Conservation (phyloP, 2,888 invertebrate genomes). For the Oligia fasciuncula region DNA sequence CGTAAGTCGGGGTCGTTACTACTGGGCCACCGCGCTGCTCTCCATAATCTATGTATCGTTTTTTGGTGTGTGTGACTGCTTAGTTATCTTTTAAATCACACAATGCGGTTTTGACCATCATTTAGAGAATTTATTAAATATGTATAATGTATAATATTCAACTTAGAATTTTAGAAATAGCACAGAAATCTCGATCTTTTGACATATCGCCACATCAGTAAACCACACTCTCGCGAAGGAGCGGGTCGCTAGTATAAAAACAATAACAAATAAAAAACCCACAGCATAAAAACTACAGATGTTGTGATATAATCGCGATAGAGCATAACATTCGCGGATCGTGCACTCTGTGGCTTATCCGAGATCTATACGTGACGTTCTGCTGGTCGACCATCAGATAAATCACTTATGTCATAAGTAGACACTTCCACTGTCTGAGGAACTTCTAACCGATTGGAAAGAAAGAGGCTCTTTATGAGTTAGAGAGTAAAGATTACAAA, state of each 20-base stretch:
- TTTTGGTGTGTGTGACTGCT: no score
- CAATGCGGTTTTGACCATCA: no score
- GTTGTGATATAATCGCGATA: constrained; percentile 36
- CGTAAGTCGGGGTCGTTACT: no score
- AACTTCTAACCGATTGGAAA: constrained; percentile 30
- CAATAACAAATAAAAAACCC: not conserved
- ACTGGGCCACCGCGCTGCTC: no score
- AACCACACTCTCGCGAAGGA: not conserved
- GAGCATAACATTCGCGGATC: constrained; percentile 45
- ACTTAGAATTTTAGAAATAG: no score
- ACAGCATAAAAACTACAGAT: constrained; percentile 34
- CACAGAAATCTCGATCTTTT: not conserved
- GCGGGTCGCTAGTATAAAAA: not conserved
- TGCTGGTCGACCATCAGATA: constrained; percentile 50
- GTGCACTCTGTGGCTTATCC: constrained; percentile 43
- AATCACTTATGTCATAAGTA: constrained; percentile 36
- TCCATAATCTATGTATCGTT: no score
- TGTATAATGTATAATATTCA: no score
- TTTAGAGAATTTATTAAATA: no score
- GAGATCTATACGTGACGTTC: constrained; percentile 56
- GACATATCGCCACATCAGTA: not conserved
- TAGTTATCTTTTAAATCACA: no score
- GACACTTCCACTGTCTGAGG: constrained; percentile 25
- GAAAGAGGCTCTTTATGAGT: constrained; percentile 6
- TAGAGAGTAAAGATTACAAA: not conserved